These are phyloP conservation scores for Scaptomyza cyrtandrae DNA, from an alignment of 2,888 invertebrate genomes.

Conservation along the genomic window DNA sequence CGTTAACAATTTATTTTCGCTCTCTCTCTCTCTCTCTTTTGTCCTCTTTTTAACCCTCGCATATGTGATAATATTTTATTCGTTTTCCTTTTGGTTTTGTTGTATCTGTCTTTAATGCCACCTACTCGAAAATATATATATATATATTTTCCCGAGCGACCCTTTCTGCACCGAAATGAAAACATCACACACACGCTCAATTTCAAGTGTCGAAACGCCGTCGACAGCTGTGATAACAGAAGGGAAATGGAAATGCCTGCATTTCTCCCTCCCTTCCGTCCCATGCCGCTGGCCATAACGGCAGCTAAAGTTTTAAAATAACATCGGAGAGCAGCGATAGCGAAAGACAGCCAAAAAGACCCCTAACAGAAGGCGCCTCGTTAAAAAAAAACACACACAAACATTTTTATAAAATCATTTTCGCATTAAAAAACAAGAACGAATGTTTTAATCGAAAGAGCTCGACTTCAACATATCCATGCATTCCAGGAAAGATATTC, in stretches of 20 bases:
- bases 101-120: slow-evolving; percentile 35
- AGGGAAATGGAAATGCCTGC: slow-evolving; percentile 42
- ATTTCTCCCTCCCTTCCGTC: not conserved
- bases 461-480: not conserved
- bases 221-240: slow-evolving; percentile 77
- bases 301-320: slow-evolving; percentile 61
- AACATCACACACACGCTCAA: slow-evolving; percentile 69
- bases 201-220: slow-evolving; percentile 73
- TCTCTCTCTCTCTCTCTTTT: too few relatives aligned
- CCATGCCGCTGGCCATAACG: slow-evolving; percentile 38
- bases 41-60: slow-evolving; percentile 38
- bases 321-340: slow-evolving; percentile 27
- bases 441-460: not conserved
- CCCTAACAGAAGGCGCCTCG: not conserved
- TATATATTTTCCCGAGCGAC: slow-evolving; percentile 19
- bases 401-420: slow-evolving; percentile 62
- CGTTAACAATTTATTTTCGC: slow-evolving; percentile 25
- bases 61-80: slow-evolving; percentile 28
- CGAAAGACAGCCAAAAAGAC: slow-evolving; percentile 1
- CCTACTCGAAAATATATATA: slow-evolving; percentile 40
- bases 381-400: slow-evolving; percentile 8
- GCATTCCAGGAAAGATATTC: too few relatives aligned
- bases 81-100: not conserved
- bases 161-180: slow-evolving; percentile 54
- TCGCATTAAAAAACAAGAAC: slow-evolving; percentile 59